Conservation (phyloP, 2,113 vertebrate species). For the Naja naja region DNA sequence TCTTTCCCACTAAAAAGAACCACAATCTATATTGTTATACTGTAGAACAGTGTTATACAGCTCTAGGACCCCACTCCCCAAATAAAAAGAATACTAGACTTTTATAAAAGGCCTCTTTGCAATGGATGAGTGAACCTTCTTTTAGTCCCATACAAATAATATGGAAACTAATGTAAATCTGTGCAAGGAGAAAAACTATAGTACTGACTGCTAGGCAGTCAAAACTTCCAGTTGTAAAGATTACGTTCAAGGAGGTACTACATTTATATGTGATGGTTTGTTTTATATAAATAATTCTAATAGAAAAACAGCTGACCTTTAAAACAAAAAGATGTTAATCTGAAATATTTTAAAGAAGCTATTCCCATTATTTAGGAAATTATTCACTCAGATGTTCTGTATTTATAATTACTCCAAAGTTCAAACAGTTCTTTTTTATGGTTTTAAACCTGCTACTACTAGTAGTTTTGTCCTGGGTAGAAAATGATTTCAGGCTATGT, state of each 20-base stretch:
- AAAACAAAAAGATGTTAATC: not conserved
- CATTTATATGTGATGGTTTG: constrained; percentile 9
- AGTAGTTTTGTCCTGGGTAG: not conserved
- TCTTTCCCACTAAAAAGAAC: constrained; percentile 9
- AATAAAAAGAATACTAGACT: not conserved
- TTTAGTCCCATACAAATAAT: not conserved
- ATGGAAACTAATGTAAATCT: constrained; percentile 42
- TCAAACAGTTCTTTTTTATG: not conserved
- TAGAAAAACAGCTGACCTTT: not conserved
- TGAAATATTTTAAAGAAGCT: not conserved
- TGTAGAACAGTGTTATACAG: not conserved
- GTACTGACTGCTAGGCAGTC: constrained; percentile 1
- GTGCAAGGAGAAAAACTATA: constrained; percentile 15
- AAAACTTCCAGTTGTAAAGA: constrained; percentile 5
- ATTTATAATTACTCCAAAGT: not conserved
- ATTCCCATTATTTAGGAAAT: not conserved
- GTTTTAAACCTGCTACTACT: not conserved
- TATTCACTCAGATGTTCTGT: not conserved
- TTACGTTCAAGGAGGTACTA: not conserved
- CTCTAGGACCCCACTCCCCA: not conserved
- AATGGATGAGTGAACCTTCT: not conserved
- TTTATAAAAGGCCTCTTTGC: constrained; percentile 33
- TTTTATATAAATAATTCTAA: not conserved
- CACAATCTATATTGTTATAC: constrained; percentile 9
- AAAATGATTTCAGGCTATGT: not conserved